Conservation (phyloP, 2,797 vertebrate genomes). For the Anableps anableps region DNA sequence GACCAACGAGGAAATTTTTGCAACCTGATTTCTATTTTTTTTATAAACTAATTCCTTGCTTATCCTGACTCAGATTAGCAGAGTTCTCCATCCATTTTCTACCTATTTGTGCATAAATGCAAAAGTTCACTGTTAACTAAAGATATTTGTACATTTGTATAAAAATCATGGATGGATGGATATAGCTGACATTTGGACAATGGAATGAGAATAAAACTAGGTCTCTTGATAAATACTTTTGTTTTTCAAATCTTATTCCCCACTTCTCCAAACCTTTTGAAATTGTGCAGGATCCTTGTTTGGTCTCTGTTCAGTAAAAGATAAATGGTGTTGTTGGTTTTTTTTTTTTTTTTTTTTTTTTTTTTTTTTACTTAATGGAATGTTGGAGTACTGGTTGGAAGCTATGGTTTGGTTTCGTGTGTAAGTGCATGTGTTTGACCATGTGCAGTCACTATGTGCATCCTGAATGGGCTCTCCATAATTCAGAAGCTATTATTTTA, state of each 20-base stretch:
- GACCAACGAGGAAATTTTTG: constrained; percentile 33
- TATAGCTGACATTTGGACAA: neutral
- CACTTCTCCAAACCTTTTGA: neutral
- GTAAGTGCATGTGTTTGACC: constrained; percentile 21
- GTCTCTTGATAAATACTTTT: neutral
- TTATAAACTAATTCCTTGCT: neutral
- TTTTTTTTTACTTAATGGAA: constrained; percentile 58
- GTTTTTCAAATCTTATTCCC: neutral
- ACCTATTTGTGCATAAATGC: neutral
- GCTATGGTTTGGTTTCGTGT: constrained; percentile 30
- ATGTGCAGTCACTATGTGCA: constrained; percentile 16
- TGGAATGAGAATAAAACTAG: neutral
- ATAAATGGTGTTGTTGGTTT: constrained; percentile 39
- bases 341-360: neutral
- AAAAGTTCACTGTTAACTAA: neutral
- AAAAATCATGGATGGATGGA: neutral
- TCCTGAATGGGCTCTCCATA: constrained; percentile 68
- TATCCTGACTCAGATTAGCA: neutral
- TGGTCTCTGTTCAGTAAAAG: constrained; percentile 24
- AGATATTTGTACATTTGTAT: neutral
- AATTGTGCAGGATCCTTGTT: neutral
- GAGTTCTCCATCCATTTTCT: neutral
- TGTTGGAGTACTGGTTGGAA: constrained; percentile 50
- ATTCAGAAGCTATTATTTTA: constrained; percentile 75
- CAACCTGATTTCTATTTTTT: neutral